Evolutionary conservation across 2,113 vertebrate species (phyloP), one percentile per base, ranked within the genome.

Genomic region (Shinisaurus crocodilurus): DNA sequence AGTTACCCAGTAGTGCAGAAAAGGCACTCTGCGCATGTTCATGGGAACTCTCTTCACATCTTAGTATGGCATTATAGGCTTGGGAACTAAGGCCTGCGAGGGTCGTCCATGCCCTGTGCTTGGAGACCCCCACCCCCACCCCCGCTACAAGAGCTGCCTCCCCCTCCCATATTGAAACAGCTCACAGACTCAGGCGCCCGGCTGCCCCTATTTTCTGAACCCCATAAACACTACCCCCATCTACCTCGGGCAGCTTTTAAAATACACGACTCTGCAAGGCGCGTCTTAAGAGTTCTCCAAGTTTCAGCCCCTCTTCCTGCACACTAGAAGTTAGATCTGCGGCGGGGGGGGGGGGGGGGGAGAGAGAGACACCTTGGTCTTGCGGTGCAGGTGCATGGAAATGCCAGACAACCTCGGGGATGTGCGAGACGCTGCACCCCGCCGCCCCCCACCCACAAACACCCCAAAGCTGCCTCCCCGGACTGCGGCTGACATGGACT

Each of bases 171-270:
- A n/a, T n/a, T n/a, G n/a, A n/a, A n/a, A n/a, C n/a, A n/a, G n/a
- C 37, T 18, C 72, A 20, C 74, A 18, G 34, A 4, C 32, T 32
- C 34, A 18, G 4, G 12, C 15, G n/a, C 34, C n/a, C 0, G 37
- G 5, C 37, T 75, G 37, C 15, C n/a, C 74, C 74, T 40, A 75
- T 75, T 75, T 75, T 23, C 74, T 40, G n/a, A 16, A 1, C 34
- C 7, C 0, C 83, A 2, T 63, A 76, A 54, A 50, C 69, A 80
- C 69, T 0, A 0, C 20, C 0, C 6, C 12, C 29, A 37, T 25
- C 13, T 0, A 54, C 23, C 16, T 54, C 9, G 20, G 60, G 60
- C 60, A 23, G 60, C 60, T 63, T 63, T 63, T 63, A 1, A 63
- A 23, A 63, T 18, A 63, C 12, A 12, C 3, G 60, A 8, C 1